Evolutionary conservation across 2,888 invertebrate genomes (phyloP).

Genomic region (Torymus tubicola): DNA sequence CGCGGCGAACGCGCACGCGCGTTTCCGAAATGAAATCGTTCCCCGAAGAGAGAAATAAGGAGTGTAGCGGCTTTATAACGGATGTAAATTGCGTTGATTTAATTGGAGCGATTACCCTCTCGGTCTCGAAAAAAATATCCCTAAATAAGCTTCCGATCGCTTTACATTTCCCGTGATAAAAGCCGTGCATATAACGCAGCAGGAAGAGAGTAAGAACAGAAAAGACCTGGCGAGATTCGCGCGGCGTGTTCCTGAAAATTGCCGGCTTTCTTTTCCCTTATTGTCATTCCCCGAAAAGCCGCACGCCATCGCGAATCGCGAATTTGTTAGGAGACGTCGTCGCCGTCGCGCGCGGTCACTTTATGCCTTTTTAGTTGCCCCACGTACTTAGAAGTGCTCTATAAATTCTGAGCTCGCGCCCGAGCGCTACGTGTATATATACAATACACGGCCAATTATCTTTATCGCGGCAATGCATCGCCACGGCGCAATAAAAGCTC

Average conservation of each 20-base stretch:
- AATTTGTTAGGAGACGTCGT: slow-evolving; percentile 44
- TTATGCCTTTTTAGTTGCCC: slow-evolving; percentile 40
- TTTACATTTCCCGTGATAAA: slow-evolving; percentile 28
- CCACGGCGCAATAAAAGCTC: slow-evolving; percentile 44
- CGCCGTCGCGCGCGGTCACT: neutral
- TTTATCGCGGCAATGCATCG: slow-evolving; percentile 50
- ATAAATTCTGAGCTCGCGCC: slow-evolving; percentile 25
- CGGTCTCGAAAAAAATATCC: neutral
- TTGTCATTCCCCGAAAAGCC: slow-evolving; percentile 38
- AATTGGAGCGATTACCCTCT: neutral
- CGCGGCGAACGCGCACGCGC: too few species aligned
- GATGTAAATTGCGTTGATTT: neutral
- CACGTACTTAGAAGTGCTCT: slow-evolving; percentile 47
- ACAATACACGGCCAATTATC: slow-evolving; percentile 43
- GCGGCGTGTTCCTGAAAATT: slow-evolving; percentile 3
- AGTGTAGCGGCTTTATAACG: too few species aligned
- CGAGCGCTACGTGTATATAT: slow-evolving; percentile 8
- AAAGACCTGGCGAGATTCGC: slow-evolving; percentile 6
- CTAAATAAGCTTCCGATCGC: slow-evolving; percentile 31
- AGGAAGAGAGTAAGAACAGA: slow-evolving; percentile 30
- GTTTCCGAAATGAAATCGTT: neutral
- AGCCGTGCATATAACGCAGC: neutral
- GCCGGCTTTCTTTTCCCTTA: slow-evolving; percentile 44
- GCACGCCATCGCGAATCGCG: slow-evolving; percentile 22
- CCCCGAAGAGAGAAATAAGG: neutral